Percentiles rank a stretch among this genome's conserved stretches.
phyloP scores from a whole-genome alignment of 2,113 vertebrate genomes.

The Polyodon spathula region DNA sequence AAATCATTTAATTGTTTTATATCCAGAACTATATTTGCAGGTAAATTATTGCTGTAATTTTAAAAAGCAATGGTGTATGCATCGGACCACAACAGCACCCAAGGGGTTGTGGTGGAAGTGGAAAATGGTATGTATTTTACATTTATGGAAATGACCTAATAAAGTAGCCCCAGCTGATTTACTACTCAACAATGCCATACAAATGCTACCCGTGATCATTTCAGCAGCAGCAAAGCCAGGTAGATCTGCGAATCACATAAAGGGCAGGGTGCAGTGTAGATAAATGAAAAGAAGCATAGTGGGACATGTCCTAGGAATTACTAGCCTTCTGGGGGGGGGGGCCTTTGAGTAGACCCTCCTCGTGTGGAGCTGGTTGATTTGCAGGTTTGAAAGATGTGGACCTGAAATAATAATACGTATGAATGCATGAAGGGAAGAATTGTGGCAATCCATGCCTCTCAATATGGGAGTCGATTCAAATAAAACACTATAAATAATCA shows the following conservation, averaged over 20 bases:
- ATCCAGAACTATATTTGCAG: slow-evolving; percentile 52
- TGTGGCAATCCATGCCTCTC: no score
- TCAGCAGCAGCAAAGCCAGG: slow-evolving; percentile 40
- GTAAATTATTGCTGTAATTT: slow-evolving; percentile 71
- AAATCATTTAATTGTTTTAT: slow-evolving; percentile 34
- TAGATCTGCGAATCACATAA: slow-evolving; percentile 48
- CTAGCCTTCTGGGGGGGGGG: slow-evolving; percentile 27
- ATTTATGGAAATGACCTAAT: slow-evolving; percentile 56
- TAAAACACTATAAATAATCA: no score
- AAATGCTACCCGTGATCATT: slow-evolving; percentile 42
- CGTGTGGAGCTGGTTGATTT: no score
- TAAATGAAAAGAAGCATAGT: slow-evolving; percentile 28
- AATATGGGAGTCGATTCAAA: no score
- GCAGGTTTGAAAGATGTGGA: no score
- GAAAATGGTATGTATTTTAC: slow-evolving; percentile 48
- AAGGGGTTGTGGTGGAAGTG: slow-evolving; percentile 41
- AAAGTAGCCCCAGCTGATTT: slow-evolving; percentile 30
- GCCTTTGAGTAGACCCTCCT: slow-evolving; percentile 22
- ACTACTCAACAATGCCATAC: slow-evolving; percentile 42
- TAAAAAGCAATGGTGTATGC: slow-evolving; percentile 31
- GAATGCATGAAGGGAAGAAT: no score
- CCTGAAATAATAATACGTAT: no score
- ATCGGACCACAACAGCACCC: slow-evolving; percentile 34
- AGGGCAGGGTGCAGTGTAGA: slow-evolving; percentile 31
- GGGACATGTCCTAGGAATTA: slow-evolving; percentile 23